Evolutionary conservation across 2,797 vertebrate genomes (phyloP).

Genomic region (Micropoecilia bifurca): DNA sequence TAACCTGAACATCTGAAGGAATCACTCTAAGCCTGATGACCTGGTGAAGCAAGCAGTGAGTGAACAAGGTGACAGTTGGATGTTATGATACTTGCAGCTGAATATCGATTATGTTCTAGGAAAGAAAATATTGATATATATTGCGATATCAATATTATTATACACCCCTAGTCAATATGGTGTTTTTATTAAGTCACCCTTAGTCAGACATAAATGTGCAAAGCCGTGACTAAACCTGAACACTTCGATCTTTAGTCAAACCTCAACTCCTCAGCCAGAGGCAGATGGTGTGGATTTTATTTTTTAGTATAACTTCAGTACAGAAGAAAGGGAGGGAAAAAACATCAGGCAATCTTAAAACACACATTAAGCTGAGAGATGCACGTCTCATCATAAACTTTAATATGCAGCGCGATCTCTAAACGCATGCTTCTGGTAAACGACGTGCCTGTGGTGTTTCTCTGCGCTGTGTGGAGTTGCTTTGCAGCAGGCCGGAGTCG

Average conservation of each 20-base stretch:
- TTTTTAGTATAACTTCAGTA: not conserved
- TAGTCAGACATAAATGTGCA: not conserved
- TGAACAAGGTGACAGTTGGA: too few species aligned
- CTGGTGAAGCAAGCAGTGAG: too few species aligned
- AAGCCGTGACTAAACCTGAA: not conserved
- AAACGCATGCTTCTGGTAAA: not conserved
- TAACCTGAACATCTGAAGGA: too few species aligned
- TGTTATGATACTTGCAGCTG: too few species aligned
- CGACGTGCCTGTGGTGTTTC: not conserved
- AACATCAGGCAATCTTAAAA: not conserved
- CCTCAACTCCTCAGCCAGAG: constrained; percentile 1
- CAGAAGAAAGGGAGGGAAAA: not conserved
- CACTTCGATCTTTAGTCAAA: not conserved
- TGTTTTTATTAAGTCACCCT: not conserved
- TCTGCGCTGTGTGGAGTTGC: constrained; percentile 3
- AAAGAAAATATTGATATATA: too few species aligned
- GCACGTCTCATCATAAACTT: not conserved
- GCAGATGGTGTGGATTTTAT: constrained; percentile 16
- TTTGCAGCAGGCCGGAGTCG: constrained; percentile 1
- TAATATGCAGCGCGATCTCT: too few species aligned
- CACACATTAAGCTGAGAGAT: not conserved
- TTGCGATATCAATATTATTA: too few species aligned
- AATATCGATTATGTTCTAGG: too few species aligned
- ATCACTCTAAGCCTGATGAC: too few species aligned
- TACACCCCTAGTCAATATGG: not conserved